phyloP scores from a whole-genome alignment of 2,888 invertebrate species.

The Tenthredo notha region DNA sequence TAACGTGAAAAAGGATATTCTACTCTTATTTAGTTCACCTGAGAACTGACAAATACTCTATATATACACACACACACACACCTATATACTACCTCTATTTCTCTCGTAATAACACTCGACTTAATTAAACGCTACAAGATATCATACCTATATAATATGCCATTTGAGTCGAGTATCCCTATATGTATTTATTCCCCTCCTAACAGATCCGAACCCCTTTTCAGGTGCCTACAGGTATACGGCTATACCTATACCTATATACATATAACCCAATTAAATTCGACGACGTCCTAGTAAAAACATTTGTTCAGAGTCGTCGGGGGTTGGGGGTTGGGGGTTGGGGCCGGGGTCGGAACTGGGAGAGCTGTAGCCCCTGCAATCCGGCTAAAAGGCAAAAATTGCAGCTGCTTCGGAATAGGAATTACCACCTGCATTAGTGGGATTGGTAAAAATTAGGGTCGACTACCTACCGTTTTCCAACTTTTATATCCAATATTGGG shows the following conservation, averaged over 20 bases:
- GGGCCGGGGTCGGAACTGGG: not conserved
- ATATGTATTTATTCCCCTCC: not conserved
- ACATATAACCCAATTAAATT: constrained; percentile 33
- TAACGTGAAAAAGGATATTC: constrained; percentile 33
- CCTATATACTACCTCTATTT: not conserved
- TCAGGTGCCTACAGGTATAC: not conserved
- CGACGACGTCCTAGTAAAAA: constrained; percentile 23
- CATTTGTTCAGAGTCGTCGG: constrained; percentile 26
- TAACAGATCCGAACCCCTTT: not conserved
- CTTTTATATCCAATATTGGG: not conserved
- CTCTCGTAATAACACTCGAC: constrained; percentile 15
- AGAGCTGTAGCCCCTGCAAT: constrained; percentile 59
- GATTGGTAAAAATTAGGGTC: constrained; percentile 62
- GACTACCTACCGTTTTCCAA: constrained; percentile 26
- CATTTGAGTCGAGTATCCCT: not conserved
- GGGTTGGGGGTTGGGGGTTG: too few relatives aligned
- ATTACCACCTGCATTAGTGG: constrained; percentile 60
- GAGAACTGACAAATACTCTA: not conserved
- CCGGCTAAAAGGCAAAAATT: constrained; percentile 66
- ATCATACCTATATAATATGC: constrained; percentile 5
- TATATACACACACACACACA: not conserved
- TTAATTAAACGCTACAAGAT: constrained; percentile 30
- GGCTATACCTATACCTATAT: not conserved
- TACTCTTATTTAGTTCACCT: not conserved
- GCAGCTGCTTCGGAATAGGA: constrained; percentile 38